Base-by-base conservation (phyloP, 2,113 vertebrate genomes). In the Elephas maximus region DNA sequence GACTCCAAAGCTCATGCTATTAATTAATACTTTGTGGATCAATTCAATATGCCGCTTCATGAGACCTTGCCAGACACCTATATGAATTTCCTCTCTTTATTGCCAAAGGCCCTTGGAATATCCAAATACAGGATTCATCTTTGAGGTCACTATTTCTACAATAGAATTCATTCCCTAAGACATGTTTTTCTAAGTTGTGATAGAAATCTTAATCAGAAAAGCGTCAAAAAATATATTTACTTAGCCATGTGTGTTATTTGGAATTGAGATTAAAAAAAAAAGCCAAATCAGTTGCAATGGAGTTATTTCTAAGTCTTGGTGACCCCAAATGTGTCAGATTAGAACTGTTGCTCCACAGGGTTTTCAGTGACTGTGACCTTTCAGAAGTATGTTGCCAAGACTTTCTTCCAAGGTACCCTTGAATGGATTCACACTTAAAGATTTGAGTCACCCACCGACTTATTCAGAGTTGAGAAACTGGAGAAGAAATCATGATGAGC, bases 171-270 rank as follows among this genome's bases (percentile, higher is more conserved):
- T 45, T 89, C 89, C 44, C 57, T 93, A 65, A 57, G 53, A 83
- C 12, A 77, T 33, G 86, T 74, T 60, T 71, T 33, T 77, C 45
- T 33, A 62, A 65, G 73, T 90, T 96, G 65, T 90, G 11, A 63
- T 23, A 41, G 26, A 71, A 67, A 93, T 90, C 78, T 89, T 96
- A 83, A 78, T 53, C 44, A 88, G 41, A n/a, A 81, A 81, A 78
- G 20, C 51, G 63, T 45, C 30, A 92, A 44, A 91, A 81, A 79
- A 2, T n/a, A 37, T 57, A 45, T 18, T 44, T 62, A 51, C 20
- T 83, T 78, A 65, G 53, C 57, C 48, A 90, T 3, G 0, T 28
- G 41, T 33, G 20, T 30, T 84, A 17, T 73, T 81, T 14, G 90
- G 80, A 95, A 79, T 33, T 51, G 60, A 96, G 90, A 80, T 24